Conservation (phyloP, 2,113 vertebrate species). For the Neolamprologus kungweensis region DNA sequence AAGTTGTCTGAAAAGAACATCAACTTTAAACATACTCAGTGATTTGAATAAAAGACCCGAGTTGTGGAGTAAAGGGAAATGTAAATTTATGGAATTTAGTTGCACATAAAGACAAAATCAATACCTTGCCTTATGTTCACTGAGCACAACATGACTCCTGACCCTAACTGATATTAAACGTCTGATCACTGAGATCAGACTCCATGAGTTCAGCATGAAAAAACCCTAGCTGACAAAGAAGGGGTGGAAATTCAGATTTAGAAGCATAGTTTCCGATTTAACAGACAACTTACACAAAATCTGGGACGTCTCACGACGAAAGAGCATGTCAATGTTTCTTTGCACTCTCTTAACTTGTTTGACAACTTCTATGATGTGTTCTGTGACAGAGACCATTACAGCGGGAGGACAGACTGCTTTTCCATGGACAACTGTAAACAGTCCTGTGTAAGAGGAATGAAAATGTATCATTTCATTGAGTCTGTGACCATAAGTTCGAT, state of each 20-base stretch:
- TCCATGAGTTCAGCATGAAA: background rate
- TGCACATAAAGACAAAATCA: background rate
- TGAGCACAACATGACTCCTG: background rate
- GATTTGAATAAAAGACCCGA: background rate
- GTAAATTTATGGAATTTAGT: background rate
- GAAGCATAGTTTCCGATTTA: background rate
- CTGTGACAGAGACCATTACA: background rate
- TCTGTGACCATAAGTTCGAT: background rate
- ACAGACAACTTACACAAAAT: background rate
- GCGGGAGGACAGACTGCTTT: background rate
- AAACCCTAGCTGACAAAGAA: background rate
- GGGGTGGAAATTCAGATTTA: background rate
- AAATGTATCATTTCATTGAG: background rate
- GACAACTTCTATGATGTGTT: background rate
- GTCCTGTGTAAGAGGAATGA: background rate
- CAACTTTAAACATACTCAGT: background rate
- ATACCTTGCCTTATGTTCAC: background rate
- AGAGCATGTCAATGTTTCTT: background rate
- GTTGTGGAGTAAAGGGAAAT: background rate
- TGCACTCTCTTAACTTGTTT: background rate
- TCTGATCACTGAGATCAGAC: background rate
- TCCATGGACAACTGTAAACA: background rate
- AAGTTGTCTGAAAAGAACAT: background rate
- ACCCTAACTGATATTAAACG: background rate
- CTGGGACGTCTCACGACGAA: background rate